These are phyloP conservation scores for Falcunculus frontatus DNA, from an alignment of 2,113 vertebrate species.

Conservation along the genomic window DNA sequence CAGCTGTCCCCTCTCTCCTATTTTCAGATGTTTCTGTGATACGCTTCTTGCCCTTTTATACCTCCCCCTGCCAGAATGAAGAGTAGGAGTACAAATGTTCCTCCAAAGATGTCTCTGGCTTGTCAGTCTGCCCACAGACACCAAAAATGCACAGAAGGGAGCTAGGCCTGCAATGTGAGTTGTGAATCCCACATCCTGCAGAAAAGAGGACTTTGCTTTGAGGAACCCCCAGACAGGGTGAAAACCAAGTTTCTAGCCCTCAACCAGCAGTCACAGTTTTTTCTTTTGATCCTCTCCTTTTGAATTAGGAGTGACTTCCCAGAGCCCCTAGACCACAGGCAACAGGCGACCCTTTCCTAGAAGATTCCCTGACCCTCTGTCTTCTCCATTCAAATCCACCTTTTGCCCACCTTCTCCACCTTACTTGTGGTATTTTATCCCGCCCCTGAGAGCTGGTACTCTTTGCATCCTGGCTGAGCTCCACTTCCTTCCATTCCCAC, in stretches of 20 bases:
- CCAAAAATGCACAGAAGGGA: neutral
- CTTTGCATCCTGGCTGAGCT: neutral
- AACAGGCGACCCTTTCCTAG: neutral
- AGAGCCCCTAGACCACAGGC: accelerated
- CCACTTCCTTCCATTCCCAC: neutral
- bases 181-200: neutral
- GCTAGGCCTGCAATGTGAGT: accelerated
- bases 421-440: neutral
- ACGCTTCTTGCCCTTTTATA: neutral
- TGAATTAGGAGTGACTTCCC: neutral
- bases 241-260: neutral
- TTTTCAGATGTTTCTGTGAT: neutral
- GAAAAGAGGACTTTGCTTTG: neutral
- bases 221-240: accelerated
- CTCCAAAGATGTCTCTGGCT: neutral
- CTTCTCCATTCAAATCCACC: neutral
- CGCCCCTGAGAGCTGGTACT: neutral
- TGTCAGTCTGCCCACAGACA: neutral
- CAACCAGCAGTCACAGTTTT: neutral
- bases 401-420: neutral
- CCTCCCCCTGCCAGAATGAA: accelerated
- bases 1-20: neutral
- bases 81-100: neutral
- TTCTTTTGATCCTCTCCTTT: neutral
- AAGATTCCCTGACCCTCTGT: accelerated